Conservation (phyloP, 53 echinoderm and acorn worm genomes). For the Paracentrotus lividus region DNA sequence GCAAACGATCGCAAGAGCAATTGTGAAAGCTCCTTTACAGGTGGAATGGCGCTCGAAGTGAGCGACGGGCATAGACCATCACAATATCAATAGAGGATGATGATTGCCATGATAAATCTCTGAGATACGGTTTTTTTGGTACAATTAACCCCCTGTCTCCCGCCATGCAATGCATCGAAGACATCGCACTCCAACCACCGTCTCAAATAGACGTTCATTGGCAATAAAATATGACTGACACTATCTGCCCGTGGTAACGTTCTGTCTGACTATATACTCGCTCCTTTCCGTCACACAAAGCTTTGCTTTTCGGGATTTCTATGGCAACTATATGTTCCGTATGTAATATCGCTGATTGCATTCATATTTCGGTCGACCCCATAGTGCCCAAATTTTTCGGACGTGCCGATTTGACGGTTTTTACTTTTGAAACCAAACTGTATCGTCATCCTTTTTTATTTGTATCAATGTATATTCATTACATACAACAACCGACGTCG, state of each 20-base stretch:
- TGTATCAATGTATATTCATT: slow-evolving; percentile 12
- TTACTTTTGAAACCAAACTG: slow-evolving; percentile 2
- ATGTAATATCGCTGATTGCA: slow-evolving; percentile 32
- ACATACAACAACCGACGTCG: neutral
- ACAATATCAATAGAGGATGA: too few species aligned
- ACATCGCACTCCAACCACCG: too few species aligned
- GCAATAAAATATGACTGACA: neutral
- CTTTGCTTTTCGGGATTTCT: neutral
- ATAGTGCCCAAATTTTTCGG: too few species aligned
- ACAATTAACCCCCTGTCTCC: too few species aligned
- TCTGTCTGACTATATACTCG: neutral
- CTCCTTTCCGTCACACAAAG: neutral
- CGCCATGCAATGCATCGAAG: too few species aligned
- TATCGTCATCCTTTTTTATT: neutral
- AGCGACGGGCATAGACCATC: too few species aligned
- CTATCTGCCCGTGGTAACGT: neutral
- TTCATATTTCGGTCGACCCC: slow-evolving; percentile 1
- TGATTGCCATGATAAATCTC: too few species aligned
- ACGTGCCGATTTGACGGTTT: slow-evolving; percentile 27
- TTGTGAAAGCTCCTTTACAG: too few species aligned
- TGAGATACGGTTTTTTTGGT: too few species aligned
- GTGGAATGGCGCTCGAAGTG: too few species aligned
- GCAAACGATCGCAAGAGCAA: too few species aligned
- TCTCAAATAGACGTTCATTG: too few species aligned
- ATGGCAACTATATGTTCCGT: slow-evolving; percentile 14